These are phyloP conservation scores for Erebia aethiops DNA, from an alignment of 2,888 invertebrate genomes.

Conservation along the genomic window DNA sequence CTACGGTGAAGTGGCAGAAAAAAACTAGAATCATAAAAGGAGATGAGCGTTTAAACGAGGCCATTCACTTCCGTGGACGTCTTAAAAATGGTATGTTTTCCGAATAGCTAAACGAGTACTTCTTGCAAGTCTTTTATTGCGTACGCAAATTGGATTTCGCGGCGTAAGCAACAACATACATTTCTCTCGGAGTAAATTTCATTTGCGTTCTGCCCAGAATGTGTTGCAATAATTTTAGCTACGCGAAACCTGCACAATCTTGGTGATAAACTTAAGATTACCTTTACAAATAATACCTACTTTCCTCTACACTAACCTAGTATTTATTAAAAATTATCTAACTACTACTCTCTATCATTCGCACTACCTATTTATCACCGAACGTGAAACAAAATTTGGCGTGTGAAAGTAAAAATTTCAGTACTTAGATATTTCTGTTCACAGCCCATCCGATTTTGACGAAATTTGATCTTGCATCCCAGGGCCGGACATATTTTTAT, in stretches of 20 bases:
- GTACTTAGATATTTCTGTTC: no score
- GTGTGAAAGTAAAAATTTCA: no score
- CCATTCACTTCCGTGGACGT: conserved; percentile 27
- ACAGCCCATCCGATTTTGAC: no score
- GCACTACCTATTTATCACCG: no score
- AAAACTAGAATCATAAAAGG: background rate
- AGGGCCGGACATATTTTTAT: no score
- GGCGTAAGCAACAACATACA: conserved; percentile 48
- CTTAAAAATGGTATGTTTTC: conserved; percentile 32
- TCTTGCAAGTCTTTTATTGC: conserved; percentile 61
- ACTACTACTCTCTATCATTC: no score
- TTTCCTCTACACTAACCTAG: no score
- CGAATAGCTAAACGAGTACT: conserved; percentile 27
- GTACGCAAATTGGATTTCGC: conserved; percentile 65
- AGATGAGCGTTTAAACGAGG: conserved; percentile 26
- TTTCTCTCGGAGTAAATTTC: conserved; percentile 53
- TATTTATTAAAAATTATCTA: no score
- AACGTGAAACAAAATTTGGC: no score
- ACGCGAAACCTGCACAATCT: background rate
- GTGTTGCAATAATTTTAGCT: conserved; percentile 37
- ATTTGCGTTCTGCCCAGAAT: conserved; percentile 56
- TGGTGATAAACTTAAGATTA: background rate
- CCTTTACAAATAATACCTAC: background rate
- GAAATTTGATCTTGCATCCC: no score
- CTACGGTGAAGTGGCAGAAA: background rate